Evolutionary conservation across 1,140 invertebrate genomes (phyloP), one percentile per base, ranked within the genome.

Genomic region (Luehdorfia chinensis): DNA sequence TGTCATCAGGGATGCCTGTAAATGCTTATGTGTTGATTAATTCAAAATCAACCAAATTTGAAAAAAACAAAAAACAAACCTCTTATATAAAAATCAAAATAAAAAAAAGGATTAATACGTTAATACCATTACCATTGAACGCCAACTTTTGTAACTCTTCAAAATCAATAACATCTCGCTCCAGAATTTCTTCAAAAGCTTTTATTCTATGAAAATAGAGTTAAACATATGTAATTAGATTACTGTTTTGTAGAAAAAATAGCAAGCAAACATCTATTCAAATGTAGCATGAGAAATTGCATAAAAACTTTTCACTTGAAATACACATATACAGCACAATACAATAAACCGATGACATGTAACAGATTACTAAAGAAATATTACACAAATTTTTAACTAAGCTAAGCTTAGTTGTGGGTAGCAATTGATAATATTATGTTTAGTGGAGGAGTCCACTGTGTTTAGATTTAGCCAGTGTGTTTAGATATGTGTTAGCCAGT

Each of bases 81-180:
- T n/a, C n/a, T n/a, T n/a, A n/a, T n/a, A n/a, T n/a, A n/a, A n/a
- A n/a, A n/a, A n/a, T n/a, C n/a, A n/a, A n/a, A n/a, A n/a, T n/a
- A n/a, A n/a, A n/a, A n/a, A n/a, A n/a, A n/a, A n/a, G n/a, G n/a
- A n/a, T n/a, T n/a, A n/a, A n/a, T n/a, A n/a, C n/a, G n/a, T n/a
- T n/a, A n/a, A n/a, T n/a, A n/a, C n/a, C n/a, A n/a, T n/a, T 85
- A 94, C 94, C 94, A 87, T 94, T 91, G 67, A 95, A 95, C 56
- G 93, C 93, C 34, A 95, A 72, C 63, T 88, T 89, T 60, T 89
- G 90, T 1, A 96, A 74, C 54, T 88, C 76, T 25, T 79, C 72
- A 7, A 94, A 72, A 67, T 95, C 89, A 56, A 96, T 92, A 34
- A 91, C 84, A 49, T 95, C 92, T 48, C 89, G 71, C 4, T 88